Evolutionary conservation across 1,140 invertebrate genomes (phyloP).

Genomic region (Dendrolimus kikuchii): DNA sequence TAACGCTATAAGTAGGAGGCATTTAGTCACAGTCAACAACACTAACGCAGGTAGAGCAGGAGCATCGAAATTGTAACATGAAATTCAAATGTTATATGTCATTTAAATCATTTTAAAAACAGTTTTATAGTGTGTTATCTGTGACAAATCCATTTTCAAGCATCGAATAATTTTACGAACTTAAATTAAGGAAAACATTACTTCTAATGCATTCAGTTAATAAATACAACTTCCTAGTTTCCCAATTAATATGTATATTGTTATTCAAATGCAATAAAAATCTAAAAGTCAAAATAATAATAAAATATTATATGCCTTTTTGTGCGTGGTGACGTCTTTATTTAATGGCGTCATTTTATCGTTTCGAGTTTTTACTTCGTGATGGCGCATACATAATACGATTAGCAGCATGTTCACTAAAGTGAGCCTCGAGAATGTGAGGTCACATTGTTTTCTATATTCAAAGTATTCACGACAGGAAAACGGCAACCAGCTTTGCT

Average conservation of each 20-base stretch:
- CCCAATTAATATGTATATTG: too few relatives aligned
- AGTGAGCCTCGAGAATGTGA: constrained; percentile 40
- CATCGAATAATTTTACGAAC: too few relatives aligned
- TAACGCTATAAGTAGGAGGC: too few relatives aligned
- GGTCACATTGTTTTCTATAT: constrained; percentile 45
- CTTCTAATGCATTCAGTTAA: neutral
- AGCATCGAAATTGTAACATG: too few relatives aligned
- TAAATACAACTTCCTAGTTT: constrained; percentile 6
- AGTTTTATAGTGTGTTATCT: too few relatives aligned
- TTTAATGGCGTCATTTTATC: constrained; percentile 31
- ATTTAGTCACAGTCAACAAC: too few relatives aligned
- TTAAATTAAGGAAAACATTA: too few relatives aligned
- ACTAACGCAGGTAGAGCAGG: too few relatives aligned
- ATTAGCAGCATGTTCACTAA: constrained; percentile 51
- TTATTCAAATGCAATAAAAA: too few relatives aligned
- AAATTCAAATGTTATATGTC: too few relatives aligned
- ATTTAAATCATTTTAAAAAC: too few relatives aligned
- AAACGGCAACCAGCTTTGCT: constrained; percentile 24
- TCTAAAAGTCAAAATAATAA: neutral
- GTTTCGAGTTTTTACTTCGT: constrained; percentile 32
- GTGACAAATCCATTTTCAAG: too few relatives aligned
- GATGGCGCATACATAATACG: constrained; percentile 47
- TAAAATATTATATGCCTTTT: neutral
- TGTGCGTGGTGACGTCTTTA: constrained; percentile 11
- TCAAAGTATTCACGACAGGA: constrained; percentile 26